phyloP scores from a whole-genome alignment of 37 sponge, comb jelly and placozoan species.

The Cliona cf. orientalis region DNA sequence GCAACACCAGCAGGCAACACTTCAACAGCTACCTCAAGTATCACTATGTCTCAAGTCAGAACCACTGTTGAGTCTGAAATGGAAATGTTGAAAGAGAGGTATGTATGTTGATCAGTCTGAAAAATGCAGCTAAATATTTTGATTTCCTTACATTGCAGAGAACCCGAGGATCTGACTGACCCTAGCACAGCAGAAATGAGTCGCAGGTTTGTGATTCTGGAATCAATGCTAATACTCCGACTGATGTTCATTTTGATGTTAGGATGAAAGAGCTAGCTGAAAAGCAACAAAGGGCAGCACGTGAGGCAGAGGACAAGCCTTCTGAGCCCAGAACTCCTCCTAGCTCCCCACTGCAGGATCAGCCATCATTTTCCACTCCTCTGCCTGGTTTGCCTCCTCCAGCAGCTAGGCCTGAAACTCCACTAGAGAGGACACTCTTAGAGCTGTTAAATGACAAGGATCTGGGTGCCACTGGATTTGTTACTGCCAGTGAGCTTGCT shows the following conservation, averaged over 20 bases:
- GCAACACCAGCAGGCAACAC: too few species aligned
- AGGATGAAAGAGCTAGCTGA: slow-evolving; percentile 31
- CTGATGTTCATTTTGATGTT: too few species aligned
- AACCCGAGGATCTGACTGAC: slow-evolving; percentile 35
- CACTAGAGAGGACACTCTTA: slow-evolving; percentile 30
- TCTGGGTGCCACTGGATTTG: slow-evolving; percentile 65
- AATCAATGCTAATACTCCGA: background rate
- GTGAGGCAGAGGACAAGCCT: background rate
- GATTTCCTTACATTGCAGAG: background rate
- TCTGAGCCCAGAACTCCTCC: background rate
- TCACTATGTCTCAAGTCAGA: background rate
- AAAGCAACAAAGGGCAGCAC: too few species aligned
- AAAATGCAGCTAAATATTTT: background rate
- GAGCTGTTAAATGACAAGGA: slow-evolving; percentile 42
- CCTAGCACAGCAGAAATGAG: slow-evolving; percentile 47
- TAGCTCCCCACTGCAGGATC: background rate
- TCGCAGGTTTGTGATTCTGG: slow-evolving; percentile 8
- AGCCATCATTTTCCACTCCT: background rate
- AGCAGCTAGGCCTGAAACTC: background rate
- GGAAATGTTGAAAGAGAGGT: slow-evolving; percentile 11
- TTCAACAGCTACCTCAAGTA: background rate
- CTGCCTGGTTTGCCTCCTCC: slow-evolving; percentile 5
- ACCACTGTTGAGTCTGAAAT: slow-evolving; percentile 5
- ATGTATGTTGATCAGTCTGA: background rate
- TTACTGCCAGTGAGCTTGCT: slow-evolving; percentile 44